A percentile compares a stretch with the other conserved stretches of the same genome.
Evolutionary conservation across 2,113 vertebrate genomes (phyloP).

Genomic region (Microcebus griseorufus): DNA sequence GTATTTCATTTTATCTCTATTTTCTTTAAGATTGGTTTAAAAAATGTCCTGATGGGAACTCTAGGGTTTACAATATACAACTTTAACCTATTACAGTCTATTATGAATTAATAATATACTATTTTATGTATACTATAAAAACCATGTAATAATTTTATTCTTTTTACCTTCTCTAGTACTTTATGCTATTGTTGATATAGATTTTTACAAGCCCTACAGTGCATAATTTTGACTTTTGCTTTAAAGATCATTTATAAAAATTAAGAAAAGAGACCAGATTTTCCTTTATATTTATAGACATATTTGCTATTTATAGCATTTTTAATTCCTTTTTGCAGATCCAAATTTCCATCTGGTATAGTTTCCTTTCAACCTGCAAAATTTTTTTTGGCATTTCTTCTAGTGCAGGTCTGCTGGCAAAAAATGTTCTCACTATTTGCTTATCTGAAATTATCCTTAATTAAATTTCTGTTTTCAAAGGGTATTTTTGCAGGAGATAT

Average conservation of each 20-base stretch:
- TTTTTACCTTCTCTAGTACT: neutral
- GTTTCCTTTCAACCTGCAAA: neutral
- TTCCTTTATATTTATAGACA: neutral
- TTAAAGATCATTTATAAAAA: neutral
- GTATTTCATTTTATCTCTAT: neutral
- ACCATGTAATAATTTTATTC: neutral
- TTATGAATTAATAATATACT: neutral
- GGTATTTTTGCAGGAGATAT: neutral
- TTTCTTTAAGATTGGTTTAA: neutral
- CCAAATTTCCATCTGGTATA: neutral
- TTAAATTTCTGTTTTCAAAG: neutral
- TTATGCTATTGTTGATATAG: neutral
- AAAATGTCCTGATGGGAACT: neutral
- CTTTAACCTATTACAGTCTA: neutral
- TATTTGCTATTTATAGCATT: neutral
- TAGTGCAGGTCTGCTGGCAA: neutral
- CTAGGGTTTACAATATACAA: neutral
- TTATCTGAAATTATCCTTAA: neutral
- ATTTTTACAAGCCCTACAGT: neutral
- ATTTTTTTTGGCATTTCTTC: neutral
- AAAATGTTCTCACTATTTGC: neutral
- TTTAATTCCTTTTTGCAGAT: neutral
- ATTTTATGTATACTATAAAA: neutral
- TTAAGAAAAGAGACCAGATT: neutral
- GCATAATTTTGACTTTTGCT: neutral